Percentiles rank a stretch among this genome's conserved stretches.
These are phyloP conservation scores for Lasioglossum marginatum DNA, from an alignment of 2,888 invertebrate species.

Conservation along the genomic window DNA sequence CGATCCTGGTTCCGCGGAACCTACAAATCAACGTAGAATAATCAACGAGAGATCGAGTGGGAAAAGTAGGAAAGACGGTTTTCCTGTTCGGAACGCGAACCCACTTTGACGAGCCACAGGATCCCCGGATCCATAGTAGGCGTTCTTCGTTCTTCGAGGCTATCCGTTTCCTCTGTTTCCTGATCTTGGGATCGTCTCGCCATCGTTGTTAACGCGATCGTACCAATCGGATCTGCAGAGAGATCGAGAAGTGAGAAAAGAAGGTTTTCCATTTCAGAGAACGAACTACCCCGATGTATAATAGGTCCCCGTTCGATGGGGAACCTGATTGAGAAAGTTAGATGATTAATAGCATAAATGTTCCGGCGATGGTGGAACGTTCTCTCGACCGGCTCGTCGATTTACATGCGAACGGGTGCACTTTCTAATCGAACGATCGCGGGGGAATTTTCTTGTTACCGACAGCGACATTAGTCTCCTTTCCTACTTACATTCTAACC, in stretches of 20 bases:
- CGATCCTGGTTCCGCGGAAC: background rate
- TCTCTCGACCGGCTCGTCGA: slow-evolving; percentile 11
- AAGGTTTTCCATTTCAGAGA: slow-evolving; percentile 9
- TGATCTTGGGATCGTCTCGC: background rate
- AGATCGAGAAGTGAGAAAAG: background rate
- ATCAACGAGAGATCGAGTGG: background rate
- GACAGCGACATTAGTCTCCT: slow-evolving; percentile 71
- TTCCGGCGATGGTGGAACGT: slow-evolving; percentile 20
- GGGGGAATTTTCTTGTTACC: slow-evolving; percentile 68
- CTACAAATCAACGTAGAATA: background rate
- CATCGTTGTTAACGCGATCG: too few relatives aligned
- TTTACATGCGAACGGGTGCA: slow-evolving; percentile 62
- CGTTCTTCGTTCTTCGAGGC: background rate
- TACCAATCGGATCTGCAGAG: background rate
- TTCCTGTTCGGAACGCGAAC: background rate
- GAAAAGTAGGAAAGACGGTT: background rate
- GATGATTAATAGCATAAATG: slow-evolving; percentile 54
- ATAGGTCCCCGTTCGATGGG: background rate
- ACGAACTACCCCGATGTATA: background rate
- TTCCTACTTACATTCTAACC: slow-evolving; percentile 70
- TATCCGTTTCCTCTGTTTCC: background rate
- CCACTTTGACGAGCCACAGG: background rate
- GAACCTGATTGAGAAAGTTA: slow-evolving; percentile 42
- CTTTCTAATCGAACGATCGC: slow-evolving; percentile 67
- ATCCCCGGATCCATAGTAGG: background rate